These are phyloP conservation scores for Zaprionus camerounensis DNA, from an alignment of 1,140 invertebrate genomes.

Conservation along the genomic window DNA sequence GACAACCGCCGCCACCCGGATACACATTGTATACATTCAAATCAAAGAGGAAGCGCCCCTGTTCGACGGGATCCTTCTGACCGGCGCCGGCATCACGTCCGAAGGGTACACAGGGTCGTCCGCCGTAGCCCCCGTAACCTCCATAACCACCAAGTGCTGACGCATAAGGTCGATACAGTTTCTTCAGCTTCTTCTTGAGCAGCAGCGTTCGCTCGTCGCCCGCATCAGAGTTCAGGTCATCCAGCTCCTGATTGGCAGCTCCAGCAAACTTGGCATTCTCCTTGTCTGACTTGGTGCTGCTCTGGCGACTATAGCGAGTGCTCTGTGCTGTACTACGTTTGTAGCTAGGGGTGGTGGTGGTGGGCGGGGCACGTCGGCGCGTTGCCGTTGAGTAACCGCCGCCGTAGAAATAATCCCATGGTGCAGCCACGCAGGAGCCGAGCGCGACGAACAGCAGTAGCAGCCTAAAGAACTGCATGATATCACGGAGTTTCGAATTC, in stretches of 20 bases:
- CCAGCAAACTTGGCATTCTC: conserved; percentile 80
- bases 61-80: conserved; percentile 63
- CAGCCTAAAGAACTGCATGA: conserved; percentile 56
- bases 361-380: conserved; percentile 15
- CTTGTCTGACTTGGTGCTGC: conserved; percentile 57
- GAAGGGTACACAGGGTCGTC: conserved; percentile 62
- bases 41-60: conserved; percentile 77
- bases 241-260: conserved; percentile 69
- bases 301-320: conserved; percentile 52
- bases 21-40: conserved; percentile 80
- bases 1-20: conserved; percentile 34
- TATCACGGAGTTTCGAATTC: conserved; percentile 23
- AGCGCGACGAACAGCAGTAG: conserved; percentile 53
- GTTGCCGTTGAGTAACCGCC: conserved; percentile 28
- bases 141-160: conserved; percentile 39
- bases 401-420: conserved; percentile 55
- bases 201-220: conserved; percentile 57
- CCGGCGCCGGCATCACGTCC: conserved; percentile 62
- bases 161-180: conserved; percentile 43
- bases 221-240: conserved; percentile 47
- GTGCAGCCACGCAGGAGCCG: conserved; percentile 50
- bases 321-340: conserved; percentile 6
- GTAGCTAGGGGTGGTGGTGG: background rate
- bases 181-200: conserved; percentile 69
- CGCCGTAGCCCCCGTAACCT: conserved; percentile 28